Conservation (phyloP, 2,113 vertebrate genomes). For the Mesoclemmys tuberculata region DNA sequence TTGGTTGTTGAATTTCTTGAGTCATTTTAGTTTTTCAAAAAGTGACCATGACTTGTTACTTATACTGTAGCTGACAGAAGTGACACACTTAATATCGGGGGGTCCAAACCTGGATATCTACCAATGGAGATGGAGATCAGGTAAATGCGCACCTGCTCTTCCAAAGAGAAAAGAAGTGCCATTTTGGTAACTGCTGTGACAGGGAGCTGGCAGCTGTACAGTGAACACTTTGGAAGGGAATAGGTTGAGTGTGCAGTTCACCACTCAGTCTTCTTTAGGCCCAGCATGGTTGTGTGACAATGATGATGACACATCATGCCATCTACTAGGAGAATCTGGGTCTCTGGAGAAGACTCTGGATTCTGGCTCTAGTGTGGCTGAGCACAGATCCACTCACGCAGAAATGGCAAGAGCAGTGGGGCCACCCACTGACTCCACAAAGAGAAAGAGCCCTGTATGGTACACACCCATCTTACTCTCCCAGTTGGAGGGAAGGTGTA, state of each 20-base stretch:
- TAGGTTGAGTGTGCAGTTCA: neutral
- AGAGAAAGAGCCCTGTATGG: neutral
- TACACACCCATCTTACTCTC: conserved; percentile 15
- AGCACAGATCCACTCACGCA: neutral
- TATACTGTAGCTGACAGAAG: conserved; percentile 81
- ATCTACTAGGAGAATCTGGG: neutral
- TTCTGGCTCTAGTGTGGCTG: conserved; percentile 19
- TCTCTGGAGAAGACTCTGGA: conserved; percentile 29
- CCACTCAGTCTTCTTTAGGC: neutral
- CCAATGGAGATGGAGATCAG: conserved; percentile 83
- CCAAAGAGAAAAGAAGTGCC: conserved; percentile 58
- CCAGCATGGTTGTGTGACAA: conserved; percentile 63
- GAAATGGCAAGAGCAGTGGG: conserved; percentile 30
- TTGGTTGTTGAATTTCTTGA: conserved; percentile 46
- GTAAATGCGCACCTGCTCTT: conserved; percentile 76
- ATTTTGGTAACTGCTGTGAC: conserved; percentile 27
- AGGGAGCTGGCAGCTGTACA: conserved; percentile 42
- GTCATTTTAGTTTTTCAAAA: conserved; percentile 61
- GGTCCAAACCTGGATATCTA: conserved; percentile 82
- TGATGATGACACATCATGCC: neutral
- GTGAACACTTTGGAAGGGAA: neutral
- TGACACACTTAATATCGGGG: conserved; percentile 83
- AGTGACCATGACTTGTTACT: conserved; percentile 80
- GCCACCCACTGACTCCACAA: neutral
- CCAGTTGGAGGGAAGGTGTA: conserved; percentile 48